These are phyloP conservation scores for Thamnophis elegans DNA, from an alignment of 2,797 vertebrate genomes.

Conservation along the genomic window DNA sequence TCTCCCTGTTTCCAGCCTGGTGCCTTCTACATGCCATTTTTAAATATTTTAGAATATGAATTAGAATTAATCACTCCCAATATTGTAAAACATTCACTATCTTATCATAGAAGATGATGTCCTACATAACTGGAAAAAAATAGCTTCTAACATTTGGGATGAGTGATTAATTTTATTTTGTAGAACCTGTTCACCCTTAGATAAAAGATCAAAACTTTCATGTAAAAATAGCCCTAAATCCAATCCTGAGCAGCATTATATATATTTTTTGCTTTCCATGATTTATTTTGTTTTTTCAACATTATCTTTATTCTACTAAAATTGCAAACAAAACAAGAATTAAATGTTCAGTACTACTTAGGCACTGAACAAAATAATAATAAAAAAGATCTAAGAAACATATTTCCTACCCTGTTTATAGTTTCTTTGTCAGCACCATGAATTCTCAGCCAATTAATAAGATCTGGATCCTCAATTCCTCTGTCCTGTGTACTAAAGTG, in stretches of 20 bases:
- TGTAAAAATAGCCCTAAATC: background rate
- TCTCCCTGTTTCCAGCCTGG: too few species aligned
- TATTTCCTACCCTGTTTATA: constrained; percentile 81
- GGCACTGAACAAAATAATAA: background rate
- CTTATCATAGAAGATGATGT: background rate
- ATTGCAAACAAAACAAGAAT: background rate
- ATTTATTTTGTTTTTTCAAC: background rate
- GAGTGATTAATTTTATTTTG: background rate
- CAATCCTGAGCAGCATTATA: background rate
- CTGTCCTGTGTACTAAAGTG: constrained; percentile 62
- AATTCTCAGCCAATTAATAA: constrained; percentile 84
- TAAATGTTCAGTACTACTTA: background rate
- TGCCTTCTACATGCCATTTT: background rate
- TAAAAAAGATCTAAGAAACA: background rate
- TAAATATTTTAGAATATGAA: background rate
- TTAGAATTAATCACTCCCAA: background rate
- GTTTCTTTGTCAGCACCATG: constrained; percentile 87
- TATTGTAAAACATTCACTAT: too few species aligned
- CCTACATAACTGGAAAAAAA: background rate
- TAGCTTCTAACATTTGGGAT: background rate
- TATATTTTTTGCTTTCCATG: background rate
- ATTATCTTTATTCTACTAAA: background rate
- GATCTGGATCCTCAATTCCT: constrained; percentile 75
- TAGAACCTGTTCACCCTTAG: background rate
- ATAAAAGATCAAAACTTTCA: background rate